Evolutionary conservation across 2,797 vertebrate genomes (phyloP).

Genomic region (Cottoperca gobio): DNA sequence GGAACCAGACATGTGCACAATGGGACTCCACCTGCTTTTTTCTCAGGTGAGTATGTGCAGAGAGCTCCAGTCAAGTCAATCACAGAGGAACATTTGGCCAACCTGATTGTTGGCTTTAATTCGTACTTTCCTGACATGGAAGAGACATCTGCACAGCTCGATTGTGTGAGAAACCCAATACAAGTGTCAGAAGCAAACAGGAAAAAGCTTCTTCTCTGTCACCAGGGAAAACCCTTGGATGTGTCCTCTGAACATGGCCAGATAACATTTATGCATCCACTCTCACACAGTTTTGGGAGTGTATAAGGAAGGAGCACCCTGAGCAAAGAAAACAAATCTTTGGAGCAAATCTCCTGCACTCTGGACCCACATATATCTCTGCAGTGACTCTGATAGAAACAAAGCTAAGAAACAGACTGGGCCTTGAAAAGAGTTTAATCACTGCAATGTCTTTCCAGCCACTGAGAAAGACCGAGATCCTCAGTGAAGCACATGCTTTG

Average conservation of each 20-base stretch:
- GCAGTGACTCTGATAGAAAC: neutral
- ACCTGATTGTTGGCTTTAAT: constrained; percentile 16
- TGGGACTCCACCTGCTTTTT: constrained; percentile 23
- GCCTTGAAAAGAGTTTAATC: no score
- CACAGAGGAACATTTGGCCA: constrained; percentile 1
- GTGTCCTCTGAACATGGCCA: constrained; percentile 18
- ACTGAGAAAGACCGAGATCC: no score
- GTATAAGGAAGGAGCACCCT: neutral
- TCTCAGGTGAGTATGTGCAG: neutral
- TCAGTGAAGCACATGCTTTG: no score
- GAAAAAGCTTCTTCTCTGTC: no score
- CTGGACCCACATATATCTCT: neutral
- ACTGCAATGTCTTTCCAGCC: no score
- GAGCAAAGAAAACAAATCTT: constrained; percentile 2
- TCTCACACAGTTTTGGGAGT: neutral
- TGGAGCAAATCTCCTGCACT: neutral
- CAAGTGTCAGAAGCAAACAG: constrained; percentile 19
- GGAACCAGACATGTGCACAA: neutral
- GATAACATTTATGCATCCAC: neutral
- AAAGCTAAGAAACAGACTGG: neutral
- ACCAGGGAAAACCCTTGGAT: constrained; percentile 21
- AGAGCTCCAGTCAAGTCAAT: neutral
- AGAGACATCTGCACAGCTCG: constrained; percentile 22
- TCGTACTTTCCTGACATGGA: constrained; percentile 5
- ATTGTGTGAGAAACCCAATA: constrained; percentile 30